Base-by-base conservation (phyloP, 1,140 invertebrate genomes). In the Myzus persicae region DNA sequence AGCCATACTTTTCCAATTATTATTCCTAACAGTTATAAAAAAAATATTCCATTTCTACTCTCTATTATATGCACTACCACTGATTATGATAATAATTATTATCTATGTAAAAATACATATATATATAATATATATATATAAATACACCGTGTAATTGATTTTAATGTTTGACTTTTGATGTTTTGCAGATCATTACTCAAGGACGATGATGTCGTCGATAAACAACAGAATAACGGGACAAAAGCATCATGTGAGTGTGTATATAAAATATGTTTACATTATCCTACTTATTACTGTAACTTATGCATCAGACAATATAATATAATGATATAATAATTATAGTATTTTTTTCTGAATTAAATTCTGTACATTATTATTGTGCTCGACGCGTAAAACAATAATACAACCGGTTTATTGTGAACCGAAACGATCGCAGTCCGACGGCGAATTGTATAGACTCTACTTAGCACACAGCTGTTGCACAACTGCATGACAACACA, bases 381-480 rank as follows among this genome's bases (percentile, higher is more conserved):
- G 48, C 36, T 24, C 11, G n/a, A 54, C 24, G 48, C 88, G 88
- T 89, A 89, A 89, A 51, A 89, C 87, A 36, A 89, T 85, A 85
- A 85, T 26, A 40, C 51, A 90, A 90, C 51, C 51, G 38, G 51
- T 67, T 90, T 44, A 5, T 89, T n/a, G 46, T 36, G 20, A 88
- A 18, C 48, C 36, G 11, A 90, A 26, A 90, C 38, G 36, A 26
- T 40, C 9, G 51, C 88, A 4, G 48, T 89, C 9, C n/a, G 91
- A 93, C 91, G 91, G 91, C 91, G 91, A 93, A 93, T 51, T n/a
- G 91, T 93, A 67, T 93, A 93, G 44, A 40, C 91, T 85, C 46
- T 93, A 93, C 91, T 85, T 44, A 54, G 11, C 91, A 20, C 91
- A 93, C 46, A 20, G 81, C 81, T 93, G 91, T 82, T 82, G 36